Percentiles rank a stretch among this genome's conserved stretches.
These are phyloP conservation scores for Pocillopora grandis DNA, from an alignment of 92 coral and sea anemone species.

Conservation along the genomic window DNA sequence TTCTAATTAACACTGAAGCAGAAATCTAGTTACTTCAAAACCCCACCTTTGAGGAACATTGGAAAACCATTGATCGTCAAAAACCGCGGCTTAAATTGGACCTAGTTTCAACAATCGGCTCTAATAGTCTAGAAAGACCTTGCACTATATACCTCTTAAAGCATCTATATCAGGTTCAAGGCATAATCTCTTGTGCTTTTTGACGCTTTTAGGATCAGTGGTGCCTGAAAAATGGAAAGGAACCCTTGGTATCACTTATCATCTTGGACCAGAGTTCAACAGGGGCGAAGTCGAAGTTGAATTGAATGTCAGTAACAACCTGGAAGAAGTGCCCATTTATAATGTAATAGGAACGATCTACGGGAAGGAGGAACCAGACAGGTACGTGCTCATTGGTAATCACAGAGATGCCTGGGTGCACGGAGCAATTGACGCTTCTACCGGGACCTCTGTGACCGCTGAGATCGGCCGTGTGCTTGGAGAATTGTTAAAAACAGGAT, in stretches of 20 bases:
- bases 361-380: conserved; percentile 92
- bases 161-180: too few relatives aligned
- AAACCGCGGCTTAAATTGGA: too few relatives aligned
- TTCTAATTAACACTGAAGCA: too few relatives aligned
- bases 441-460: conserved; percentile 72
- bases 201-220: conserved; percentile 45
- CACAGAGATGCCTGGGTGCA: conserved; percentile 90
- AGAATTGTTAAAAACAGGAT: conserved; percentile 63
- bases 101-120: too few relatives aligned
- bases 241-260: conserved; percentile 55
- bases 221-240: conserved; percentile 74
- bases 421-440: conserved; percentile 87
- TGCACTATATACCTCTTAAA: too few relatives aligned
- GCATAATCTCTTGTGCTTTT: neutral
- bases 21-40: too few relatives aligned
- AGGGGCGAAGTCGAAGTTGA: conserved; percentile 47
- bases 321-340: conserved; percentile 61
- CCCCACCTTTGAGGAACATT: too few relatives aligned
- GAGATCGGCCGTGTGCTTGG: conserved; percentile 92
- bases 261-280: conserved; percentile 68
- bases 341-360: conserved; percentile 94
- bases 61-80: too few relatives aligned
- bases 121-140: too few relatives aligned
- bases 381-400: conserved; percentile 86
- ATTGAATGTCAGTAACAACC: conserved; percentile 66